These are phyloP conservation scores for Conchocele bisecta DNA, from an alignment of 2,888 invertebrate species.

Conservation along the genomic window DNA sequence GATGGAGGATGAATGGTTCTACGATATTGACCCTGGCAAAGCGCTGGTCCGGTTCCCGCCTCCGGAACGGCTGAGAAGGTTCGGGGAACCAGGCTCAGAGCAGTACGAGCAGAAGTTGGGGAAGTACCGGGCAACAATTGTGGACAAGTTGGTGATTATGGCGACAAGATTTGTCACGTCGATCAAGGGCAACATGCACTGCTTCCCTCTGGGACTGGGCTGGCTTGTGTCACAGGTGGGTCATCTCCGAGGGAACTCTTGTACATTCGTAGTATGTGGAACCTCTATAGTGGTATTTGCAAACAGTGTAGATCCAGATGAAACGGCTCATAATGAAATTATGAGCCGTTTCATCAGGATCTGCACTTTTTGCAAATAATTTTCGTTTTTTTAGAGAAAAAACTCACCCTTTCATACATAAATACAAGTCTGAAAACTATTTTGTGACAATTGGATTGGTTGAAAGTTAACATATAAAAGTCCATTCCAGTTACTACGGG, in stretches of 20 bases:
- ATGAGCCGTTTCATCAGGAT: too few relatives aligned
- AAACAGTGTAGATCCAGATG: too few relatives aligned
- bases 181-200: constrained; percentile 92
- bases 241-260: background rate
- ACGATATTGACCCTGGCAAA: constrained; percentile 96
- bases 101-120: constrained; percentile 89
- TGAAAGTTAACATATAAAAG: too few relatives aligned
- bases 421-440: too few relatives aligned
- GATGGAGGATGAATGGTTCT: constrained; percentile 94
- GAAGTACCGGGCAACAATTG: constrained; percentile 89
- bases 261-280: too few relatives aligned
- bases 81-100: constrained; percentile 89
- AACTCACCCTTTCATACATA: too few relatives aligned
- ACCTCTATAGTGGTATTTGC: too few relatives aligned
- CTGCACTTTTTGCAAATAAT: too few relatives aligned
- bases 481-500: too few relatives aligned
- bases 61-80: constrained; percentile 86
- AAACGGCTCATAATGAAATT: too few relatives aligned
- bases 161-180: constrained; percentile 92
- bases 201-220: constrained; percentile 93
- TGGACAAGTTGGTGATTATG: constrained; percentile 90
- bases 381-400: too few relatives aligned
- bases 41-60: constrained; percentile 87
- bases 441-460: too few relatives aligned
- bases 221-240: constrained; percentile 92